Base-by-base conservation (phyloP, 1,140 invertebrate species). In the Coboldia fuscipes region DNA sequence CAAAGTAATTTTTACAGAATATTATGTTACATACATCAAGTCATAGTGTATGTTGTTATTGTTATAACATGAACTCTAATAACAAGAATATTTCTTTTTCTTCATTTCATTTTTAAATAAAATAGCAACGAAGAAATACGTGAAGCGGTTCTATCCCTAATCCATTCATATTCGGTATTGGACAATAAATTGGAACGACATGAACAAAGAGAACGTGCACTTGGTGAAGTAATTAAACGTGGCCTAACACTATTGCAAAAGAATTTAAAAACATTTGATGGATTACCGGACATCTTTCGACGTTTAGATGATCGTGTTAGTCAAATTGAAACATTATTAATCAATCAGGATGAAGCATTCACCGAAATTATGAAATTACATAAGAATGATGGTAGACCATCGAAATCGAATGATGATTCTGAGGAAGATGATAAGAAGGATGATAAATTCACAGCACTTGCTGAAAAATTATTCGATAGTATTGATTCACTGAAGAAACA, bases 131-230 rank as follows among this genome's bases (percentile, higher is more conserved):
- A 80, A 54, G 78, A 85, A 38, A 77, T 85, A 33, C 68, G 75
- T 40, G 72, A 79, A 46, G 80, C 76, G 1, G 72, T 86, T 50
- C 49, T 83, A 39, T 79, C 77, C 17, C 56, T 92, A 38, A 76
- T 84, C 29, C 72, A 81, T 48, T 74, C 81, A 51, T 72, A 83
- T 53, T 62, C 77, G 16, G 66, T 69, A 16, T 71, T 75, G 36
- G 78, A 78, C 29, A 76, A 78, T 44, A 86, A 86, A 54, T 50
- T 89, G 38, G 81, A 84, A 45, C 57, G 82, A 17, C 83, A 89
- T 50, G 83, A 89, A 50, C 69, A 66, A 35, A 58, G 83, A 12
- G 81, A 85, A 47, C 66, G 75, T 26, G 72, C 75, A 6, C 51
- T 82, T 2, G 80, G 76, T 2, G 80, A 85, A 34, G 66, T 78